Conservation (phyloP, 2,113 vertebrate genomes). For the Trinectes maculatus region DNA sequence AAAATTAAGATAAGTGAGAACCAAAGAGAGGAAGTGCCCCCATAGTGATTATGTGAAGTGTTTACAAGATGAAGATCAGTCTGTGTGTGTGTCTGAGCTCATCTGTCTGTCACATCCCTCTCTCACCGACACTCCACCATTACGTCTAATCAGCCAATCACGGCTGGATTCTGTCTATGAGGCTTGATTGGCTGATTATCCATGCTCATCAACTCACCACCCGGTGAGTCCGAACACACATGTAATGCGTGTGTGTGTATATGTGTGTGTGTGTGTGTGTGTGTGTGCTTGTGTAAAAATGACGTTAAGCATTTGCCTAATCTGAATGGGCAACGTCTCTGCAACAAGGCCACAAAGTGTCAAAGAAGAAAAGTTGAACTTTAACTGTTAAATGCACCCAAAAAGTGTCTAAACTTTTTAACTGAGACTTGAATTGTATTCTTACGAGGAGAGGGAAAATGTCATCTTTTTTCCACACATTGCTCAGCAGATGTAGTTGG, state of each 20-base stretch:
- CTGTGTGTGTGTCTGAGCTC: constrained; percentile 21
- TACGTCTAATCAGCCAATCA: constrained; percentile 74
- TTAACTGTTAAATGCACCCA: background rate
- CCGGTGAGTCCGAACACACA: constrained; percentile 36
- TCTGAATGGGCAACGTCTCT: constrained; percentile 19
- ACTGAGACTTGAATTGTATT: no score
- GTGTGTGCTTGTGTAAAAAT: constrained; percentile 6
- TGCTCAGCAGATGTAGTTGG: no score
- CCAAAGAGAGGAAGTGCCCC: constrained; percentile 18
- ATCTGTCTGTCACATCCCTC: constrained; percentile 41
- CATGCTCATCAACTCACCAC: constrained; percentile 70
- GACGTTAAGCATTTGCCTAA: constrained; percentile 43
- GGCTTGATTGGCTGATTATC: constrained; percentile 76
- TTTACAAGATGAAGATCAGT: constrained; percentile 61
- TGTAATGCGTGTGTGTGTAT: no score
- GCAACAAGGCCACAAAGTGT: constrained; percentile 8
- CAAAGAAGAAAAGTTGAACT: constrained; percentile 13
- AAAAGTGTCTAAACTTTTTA: background rate
- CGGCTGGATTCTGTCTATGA: constrained; percentile 71
- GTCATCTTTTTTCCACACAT: no score
- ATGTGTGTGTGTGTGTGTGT: background rate
- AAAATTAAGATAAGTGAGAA: background rate
- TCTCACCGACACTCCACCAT: constrained; percentile 46
- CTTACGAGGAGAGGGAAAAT: no score
- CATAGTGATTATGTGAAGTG: constrained; percentile 51